Evolutionary conservation across 2,888 invertebrate genomes (phyloP).

Genomic region (Myathropa florea): DNA sequence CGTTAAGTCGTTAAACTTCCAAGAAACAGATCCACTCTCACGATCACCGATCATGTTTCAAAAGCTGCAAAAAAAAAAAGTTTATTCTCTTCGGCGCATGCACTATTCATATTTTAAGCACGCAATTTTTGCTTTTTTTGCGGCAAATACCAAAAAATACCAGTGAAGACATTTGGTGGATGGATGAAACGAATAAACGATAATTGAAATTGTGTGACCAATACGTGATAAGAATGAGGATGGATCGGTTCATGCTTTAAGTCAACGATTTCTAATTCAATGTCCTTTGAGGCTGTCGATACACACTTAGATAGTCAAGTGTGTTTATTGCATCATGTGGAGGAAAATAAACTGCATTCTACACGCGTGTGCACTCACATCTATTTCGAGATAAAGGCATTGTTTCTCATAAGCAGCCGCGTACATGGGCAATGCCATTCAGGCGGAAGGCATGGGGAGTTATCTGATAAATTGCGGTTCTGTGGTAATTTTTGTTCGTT

Average conservation of each 20-base stretch:
- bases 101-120: slow-evolving; percentile 31
- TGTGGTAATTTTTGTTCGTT: background rate
- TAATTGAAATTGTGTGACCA: slow-evolving; percentile 47
- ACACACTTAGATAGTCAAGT: background rate
- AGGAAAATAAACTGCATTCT: background rate
- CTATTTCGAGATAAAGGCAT: background rate
- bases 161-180: slow-evolving; percentile 28
- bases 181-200: slow-evolving; percentile 43
- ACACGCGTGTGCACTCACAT: background rate
- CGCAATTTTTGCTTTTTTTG: slow-evolving; percentile 6
- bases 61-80: background rate
- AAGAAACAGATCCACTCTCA: background rate
- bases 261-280: slow-evolving; percentile 47
- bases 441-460: background rate
- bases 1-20: background rate
- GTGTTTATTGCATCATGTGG: slow-evolving; percentile 16
- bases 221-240: slow-evolving; percentile 4
- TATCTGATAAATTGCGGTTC: slow-evolving; percentile 9
- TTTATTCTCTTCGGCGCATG: background rate
- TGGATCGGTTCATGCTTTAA: background rate
- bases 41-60: background rate
- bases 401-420: background rate
- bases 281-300: background rate
- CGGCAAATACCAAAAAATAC: background rate
- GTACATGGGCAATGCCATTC: background rate